These are phyloP conservation scores for Caenorhabditis sp. DNA, from an alignment of 2,888 invertebrate species.

Conservation along the genomic window DNA sequence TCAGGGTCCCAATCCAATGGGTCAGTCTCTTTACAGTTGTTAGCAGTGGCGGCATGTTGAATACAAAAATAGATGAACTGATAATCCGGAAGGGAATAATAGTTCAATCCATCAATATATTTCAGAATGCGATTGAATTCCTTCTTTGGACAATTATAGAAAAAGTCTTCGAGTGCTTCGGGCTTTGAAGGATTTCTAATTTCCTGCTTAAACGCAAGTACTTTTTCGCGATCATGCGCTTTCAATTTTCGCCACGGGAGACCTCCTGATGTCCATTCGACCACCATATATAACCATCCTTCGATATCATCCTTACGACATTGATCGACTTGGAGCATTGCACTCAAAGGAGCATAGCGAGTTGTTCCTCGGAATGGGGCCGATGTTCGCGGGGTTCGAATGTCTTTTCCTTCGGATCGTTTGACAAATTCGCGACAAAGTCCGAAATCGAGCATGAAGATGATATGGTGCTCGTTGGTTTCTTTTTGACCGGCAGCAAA, in stretches of 20 bases:
- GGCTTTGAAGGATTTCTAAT: slow-evolving; percentile 22
- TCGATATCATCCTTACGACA: slow-evolving; percentile 65
- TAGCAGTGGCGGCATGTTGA: slow-evolving; percentile 49
- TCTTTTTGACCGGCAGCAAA: slow-evolving; percentile 55
- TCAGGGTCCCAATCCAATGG: slow-evolving; percentile 59
- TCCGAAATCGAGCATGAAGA: slow-evolving; percentile 65
- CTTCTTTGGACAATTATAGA: slow-evolving; percentile 45
- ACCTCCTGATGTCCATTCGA: slow-evolving; percentile 62
- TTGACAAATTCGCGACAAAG: slow-evolving; percentile 56
- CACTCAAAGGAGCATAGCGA: slow-evolving; percentile 59
- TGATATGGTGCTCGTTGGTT: slow-evolving; percentile 49
- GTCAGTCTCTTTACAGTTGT: slow-evolving; percentile 45
- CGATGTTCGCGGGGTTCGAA: slow-evolving; percentile 49
- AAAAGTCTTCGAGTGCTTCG: slow-evolving; percentile 41
- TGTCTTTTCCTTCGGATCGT: slow-evolving; percentile 45
- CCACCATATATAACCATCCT: slow-evolving; percentile 64
- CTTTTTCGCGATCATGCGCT: slow-evolving; percentile 52
- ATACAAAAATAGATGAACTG: slow-evolving; percentile 54
- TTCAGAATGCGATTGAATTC: slow-evolving; percentile 45
- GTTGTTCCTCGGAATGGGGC: slow-evolving; percentile 66
- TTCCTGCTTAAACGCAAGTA: slow-evolving; percentile 53
- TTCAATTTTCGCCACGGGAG: slow-evolving; percentile 58
- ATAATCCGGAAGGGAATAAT: slow-evolving; percentile 62
- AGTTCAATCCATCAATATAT: slow-evolving; percentile 55
- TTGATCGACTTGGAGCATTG: slow-evolving; percentile 54